Conservation (phyloP, 1,140 invertebrate species). For the Drosophila kurseongensis region DNA sequence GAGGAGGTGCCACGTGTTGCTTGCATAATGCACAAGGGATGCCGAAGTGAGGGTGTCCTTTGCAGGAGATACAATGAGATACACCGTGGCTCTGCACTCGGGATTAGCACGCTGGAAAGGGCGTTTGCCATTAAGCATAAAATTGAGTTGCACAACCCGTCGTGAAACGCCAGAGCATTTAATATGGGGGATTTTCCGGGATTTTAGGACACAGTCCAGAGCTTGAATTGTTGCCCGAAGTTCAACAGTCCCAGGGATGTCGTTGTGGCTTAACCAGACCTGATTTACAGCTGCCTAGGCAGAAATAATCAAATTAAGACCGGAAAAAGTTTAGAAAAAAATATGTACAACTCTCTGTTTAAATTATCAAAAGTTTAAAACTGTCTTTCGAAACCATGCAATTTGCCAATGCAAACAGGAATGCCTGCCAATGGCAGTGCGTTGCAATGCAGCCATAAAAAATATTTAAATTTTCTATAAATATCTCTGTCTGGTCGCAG, state of each 20-base stretch:
- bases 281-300: slow-evolving; percentile 35
- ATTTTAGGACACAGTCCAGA: slow-evolving; percentile 31
- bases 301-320: slow-evolving; percentile 23
- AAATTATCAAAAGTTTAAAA: slow-evolving; percentile 17
- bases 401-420: slow-evolving; percentile 10
- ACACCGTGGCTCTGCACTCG: background rate
- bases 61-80: slow-evolving; percentile 6
- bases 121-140: slow-evolving; percentile 47
- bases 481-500: slow-evolving; percentile 23
- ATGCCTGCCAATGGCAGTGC: slow-evolving; percentile 40
- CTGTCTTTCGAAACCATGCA: background rate
- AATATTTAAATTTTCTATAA: slow-evolving; percentile 35
- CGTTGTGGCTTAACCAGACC: slow-evolving; percentile 5
- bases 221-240: slow-evolving; percentile 15
- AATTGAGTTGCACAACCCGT: slow-evolving; percentile 59
- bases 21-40: slow-evolving; percentile 44
- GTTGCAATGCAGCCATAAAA: slow-evolving; percentile 18
- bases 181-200: slow-evolving; percentile 55
- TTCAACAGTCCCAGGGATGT: slow-evolving; percentile 23
- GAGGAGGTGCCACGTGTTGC: slow-evolving; percentile 56
- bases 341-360: background rate
- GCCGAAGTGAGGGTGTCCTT: slow-evolving; percentile 27
- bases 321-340: slow-evolving; percentile 1
- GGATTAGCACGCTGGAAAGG: slow-evolving; percentile 48
- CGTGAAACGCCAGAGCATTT: slow-evolving; percentile 49